A percentile compares a stretch with the other conserved stretches of the same genome.
Evolutionary conservation across 2,113 vertebrate genomes (phyloP).

Genomic region (Poeciliopsis turrubarensis): DNA sequence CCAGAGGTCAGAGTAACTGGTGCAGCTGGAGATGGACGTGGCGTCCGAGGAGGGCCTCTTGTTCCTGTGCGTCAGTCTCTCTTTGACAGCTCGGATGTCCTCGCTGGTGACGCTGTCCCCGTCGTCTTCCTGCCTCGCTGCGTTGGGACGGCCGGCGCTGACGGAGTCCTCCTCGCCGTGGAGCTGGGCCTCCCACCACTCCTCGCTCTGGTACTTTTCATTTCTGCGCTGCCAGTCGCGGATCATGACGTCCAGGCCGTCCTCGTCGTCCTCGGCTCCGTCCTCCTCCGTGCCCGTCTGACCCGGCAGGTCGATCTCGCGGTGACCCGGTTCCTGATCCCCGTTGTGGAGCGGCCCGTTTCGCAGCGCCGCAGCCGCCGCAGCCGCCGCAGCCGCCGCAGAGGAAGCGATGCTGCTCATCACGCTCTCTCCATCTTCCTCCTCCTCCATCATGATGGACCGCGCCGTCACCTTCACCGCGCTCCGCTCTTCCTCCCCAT

Average conservation of each 20-base stretch:
- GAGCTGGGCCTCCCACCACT: conserved; percentile 77
- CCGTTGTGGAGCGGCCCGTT: conserved; percentile 75
- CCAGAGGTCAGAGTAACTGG: conserved; percentile 86
- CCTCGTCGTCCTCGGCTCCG: conserved; percentile 62
- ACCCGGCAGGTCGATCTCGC: conserved; percentile 56
- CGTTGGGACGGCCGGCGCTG: conserved; percentile 26
- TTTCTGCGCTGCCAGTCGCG: conserved; percentile 91
- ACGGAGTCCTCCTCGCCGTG: conserved; percentile 76
- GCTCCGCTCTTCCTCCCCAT: conserved; percentile 66
- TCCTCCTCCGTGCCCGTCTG: conserved; percentile 19
- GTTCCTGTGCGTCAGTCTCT: conserved; percentile 68
- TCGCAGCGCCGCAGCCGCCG: conserved; percentile 76
- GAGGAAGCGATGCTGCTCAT: conserved; percentile 85
- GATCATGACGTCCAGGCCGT: conserved; percentile 80
- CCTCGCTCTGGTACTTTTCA: conserved; percentile 84
- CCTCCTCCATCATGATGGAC: conserved; percentile 83
- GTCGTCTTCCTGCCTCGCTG: conserved; percentile 40
- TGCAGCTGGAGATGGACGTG: conserved; percentile 82
- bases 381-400: conserved; percentile 78
- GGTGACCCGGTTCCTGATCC: conserved; percentile 32
- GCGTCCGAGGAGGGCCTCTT: conserved; percentile 73
- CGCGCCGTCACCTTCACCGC: conserved; percentile 64
- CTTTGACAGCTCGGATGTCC: conserved; percentile 82
- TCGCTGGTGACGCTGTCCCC: conserved; percentile 86
- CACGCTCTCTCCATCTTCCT: conserved; percentile 84